Conservation (phyloP, 2,797 vertebrate species). For the Salarias fasciatus region DNA sequence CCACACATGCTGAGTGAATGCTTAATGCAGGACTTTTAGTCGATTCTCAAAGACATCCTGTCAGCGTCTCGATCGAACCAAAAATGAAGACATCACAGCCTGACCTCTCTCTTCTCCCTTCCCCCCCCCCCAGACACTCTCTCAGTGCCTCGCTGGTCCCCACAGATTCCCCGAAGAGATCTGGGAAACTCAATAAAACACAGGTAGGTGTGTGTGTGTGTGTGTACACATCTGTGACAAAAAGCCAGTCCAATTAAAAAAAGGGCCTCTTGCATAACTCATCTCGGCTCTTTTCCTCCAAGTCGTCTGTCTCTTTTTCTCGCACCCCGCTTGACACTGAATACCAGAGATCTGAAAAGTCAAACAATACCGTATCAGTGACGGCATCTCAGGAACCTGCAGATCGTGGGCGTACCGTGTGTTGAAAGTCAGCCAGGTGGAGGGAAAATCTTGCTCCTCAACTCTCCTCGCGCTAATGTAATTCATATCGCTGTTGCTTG, state of each 20-base stretch:
- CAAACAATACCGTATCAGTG: constrained; percentile 40
- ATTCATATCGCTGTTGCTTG: constrained; percentile 26
- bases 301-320: constrained; percentile 9
- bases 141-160: constrained; percentile 99
- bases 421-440: constrained; percentile 46
- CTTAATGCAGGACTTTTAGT: constrained; percentile 8
- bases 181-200: constrained; percentile 99
- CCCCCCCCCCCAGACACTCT: constrained; percentile 91
- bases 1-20: constrained; percentile 8
- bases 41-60: constrained; percentile 14
- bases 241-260: constrained; percentile 69
- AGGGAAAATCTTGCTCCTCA: constrained; percentile 31
- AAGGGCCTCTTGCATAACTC: constrained; percentile 46
- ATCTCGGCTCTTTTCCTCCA: constrained; percentile 23
- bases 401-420: constrained; percentile 37
- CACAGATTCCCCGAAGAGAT: constrained; percentile 97
- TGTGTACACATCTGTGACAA: neutral
- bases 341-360: constrained; percentile 54
- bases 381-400: constrained; percentile 37
- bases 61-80: constrained; percentile 9
- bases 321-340: constrained; percentile 36
- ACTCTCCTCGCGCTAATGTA: constrained; percentile 28
- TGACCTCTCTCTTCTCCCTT: constrained; percentile 24
- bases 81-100: constrained; percentile 2
- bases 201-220: constrained; percentile 83